A percentile compares a stretch with the other conserved stretches of the same genome.
phyloP scores from a whole-genome alignment of 2,888 invertebrate genomes.

The Caprella mutica region DNA sequence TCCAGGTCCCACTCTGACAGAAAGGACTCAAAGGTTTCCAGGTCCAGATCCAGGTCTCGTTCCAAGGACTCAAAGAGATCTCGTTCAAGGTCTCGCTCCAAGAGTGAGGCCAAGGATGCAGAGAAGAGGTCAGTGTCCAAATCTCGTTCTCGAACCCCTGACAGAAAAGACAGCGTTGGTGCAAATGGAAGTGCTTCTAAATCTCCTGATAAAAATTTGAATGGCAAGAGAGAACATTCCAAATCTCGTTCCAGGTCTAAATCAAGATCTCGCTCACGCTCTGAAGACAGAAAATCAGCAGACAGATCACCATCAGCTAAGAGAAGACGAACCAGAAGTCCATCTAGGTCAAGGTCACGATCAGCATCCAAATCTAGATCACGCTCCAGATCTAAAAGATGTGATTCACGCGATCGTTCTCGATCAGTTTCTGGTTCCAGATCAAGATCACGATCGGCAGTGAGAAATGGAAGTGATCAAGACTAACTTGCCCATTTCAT shows the following conservation, averaged over 20 bases:
- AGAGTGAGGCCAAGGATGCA: background rate
- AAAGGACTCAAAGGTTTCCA: slow-evolving; percentile 6
- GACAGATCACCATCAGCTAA: background rate
- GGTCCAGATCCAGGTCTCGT: slow-evolving; percentile 9
- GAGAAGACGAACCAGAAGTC: slow-evolving; percentile 7
- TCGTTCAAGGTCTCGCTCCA: background rate
- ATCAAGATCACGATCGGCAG: slow-evolving; percentile 10
- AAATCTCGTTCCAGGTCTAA: slow-evolving; percentile 9
- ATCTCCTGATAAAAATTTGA: background rate
- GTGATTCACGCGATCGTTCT: slow-evolving; percentile 1
- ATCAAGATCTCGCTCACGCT: slow-evolving; percentile 22
- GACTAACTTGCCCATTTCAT: slow-evolving; percentile 1
- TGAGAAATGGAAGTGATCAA: background rate
- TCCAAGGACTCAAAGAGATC: slow-evolving; percentile 9
- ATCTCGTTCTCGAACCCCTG: slow-evolving; percentile 7
- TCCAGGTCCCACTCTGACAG: slow-evolving; percentile 16
- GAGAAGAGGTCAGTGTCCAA: slow-evolving; percentile 16
- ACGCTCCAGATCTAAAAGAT: slow-evolving; percentile 10
- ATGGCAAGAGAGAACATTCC: slow-evolving; percentile 1
- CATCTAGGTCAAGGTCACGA: slow-evolving; percentile 6
- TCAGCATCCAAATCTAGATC: background rate
- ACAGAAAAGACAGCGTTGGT: slow-evolving; percentile 3
- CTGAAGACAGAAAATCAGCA: background rate
- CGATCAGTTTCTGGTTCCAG: slow-evolving; percentile 10
- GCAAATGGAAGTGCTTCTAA: background rate